Conservation (phyloP, 1,140 invertebrate species). For the Leptoteleia sp. region DNA sequence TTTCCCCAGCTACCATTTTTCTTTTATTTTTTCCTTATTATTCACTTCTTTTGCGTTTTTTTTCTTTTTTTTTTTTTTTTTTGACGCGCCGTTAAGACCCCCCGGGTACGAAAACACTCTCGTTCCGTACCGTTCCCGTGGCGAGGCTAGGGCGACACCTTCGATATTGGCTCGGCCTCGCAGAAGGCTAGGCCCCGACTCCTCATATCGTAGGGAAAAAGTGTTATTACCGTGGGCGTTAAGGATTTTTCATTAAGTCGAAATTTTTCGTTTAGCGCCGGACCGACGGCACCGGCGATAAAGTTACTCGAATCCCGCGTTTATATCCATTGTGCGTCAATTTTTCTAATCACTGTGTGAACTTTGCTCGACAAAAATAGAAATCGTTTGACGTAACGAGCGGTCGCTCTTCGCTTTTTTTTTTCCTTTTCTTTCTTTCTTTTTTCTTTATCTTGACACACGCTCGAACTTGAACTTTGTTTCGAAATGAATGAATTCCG, state of each 20-base stretch:
- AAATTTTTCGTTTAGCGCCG: conserved; percentile 16
- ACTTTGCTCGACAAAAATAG: conserved; percentile 59
- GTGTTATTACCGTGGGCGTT: conserved; percentile 8
- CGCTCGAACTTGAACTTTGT: conserved; percentile 60
- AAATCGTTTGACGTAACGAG: conserved; percentile 41
- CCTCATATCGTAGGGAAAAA: conserved; percentile 30
- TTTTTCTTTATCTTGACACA: conserved; percentile 60
- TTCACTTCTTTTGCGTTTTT: too few relatives aligned
- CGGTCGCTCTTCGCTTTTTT: too few relatives aligned
- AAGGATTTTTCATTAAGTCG: conserved; percentile 21
- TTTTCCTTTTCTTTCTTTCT: too few relatives aligned
- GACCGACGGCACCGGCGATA: conserved; percentile 7
- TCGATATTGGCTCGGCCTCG: conserved; percentile 43
- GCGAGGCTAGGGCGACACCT: conserved; percentile 31
- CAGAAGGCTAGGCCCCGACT: conserved; percentile 25
- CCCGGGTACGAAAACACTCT: conserved; percentile 73
- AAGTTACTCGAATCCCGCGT: conserved; percentile 32
- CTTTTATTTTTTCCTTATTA: conserved; percentile 36
- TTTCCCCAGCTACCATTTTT: conserved; percentile 20
- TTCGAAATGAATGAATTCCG: conserved; percentile 51
- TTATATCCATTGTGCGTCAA: conserved; percentile 14
- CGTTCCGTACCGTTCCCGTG: conserved; percentile 57
- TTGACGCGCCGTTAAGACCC: conserved; percentile 67
- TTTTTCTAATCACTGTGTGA: conserved; percentile 44
- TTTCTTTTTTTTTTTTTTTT: neutral